A percentile compares a stretch with the other conserved stretches of the same genome.
Evolutionary conservation across 2,888 invertebrate species (phyloP).

Genomic region (Iselma pallidipennis): DNA sequence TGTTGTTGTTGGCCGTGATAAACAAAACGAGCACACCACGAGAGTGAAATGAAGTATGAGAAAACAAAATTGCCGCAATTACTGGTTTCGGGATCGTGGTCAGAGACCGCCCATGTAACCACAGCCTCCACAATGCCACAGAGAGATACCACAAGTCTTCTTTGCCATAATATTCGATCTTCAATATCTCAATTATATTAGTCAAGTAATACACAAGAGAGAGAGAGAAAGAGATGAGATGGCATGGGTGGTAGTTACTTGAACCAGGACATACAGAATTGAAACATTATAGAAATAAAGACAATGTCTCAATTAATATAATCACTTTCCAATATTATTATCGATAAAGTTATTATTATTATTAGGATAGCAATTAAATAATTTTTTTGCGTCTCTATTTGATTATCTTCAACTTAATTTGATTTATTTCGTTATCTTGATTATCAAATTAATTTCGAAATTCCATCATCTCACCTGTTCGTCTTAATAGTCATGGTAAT

Average conservation of each 20-base stretch:
- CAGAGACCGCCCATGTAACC: constrained; percentile 55
- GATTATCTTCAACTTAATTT: constrained; percentile 13
- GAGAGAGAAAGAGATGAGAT: too few species aligned
- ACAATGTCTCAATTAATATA: not conserved
- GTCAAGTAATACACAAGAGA: too few species aligned
- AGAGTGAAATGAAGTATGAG: constrained; percentile 52
- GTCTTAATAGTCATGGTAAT: constrained; percentile 1
- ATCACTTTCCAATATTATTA: too few species aligned
- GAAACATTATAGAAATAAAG: not conserved
- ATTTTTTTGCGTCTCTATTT: constrained; percentile 4
- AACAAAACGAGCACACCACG: constrained; percentile 47
- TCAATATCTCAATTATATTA: constrained; percentile 53
- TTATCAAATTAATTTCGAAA: constrained; percentile 20
- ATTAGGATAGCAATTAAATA: constrained; percentile 7
- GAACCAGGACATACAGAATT: too few species aligned
- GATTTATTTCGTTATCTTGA: constrained; percentile 20
- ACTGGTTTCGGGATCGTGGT: constrained; percentile 53
- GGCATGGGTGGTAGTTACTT: constrained; percentile 9
- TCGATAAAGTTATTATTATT: constrained; percentile 9
- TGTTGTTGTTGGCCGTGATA: constrained; percentile 26
- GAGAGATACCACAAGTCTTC: constrained; percentile 35
- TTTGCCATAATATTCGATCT: constrained; percentile 38
- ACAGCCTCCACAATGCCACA: constrained; percentile 40
- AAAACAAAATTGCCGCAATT: constrained; percentile 55
- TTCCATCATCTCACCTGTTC: constrained; percentile 20